Conservation (phyloP, 2,888 invertebrate species). For the Amphipoea oculea region DNA sequence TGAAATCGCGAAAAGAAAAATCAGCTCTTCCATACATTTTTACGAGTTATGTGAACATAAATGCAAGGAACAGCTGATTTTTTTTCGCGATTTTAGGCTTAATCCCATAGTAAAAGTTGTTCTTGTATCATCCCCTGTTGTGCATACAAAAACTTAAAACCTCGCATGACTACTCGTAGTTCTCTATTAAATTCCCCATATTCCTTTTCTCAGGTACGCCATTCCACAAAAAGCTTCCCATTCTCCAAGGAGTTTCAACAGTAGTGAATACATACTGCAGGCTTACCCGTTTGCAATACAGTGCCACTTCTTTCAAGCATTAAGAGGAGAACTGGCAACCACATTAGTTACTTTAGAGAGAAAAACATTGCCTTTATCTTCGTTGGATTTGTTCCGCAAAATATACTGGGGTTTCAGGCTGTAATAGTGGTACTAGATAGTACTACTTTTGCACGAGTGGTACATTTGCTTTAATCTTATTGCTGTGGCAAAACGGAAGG, state of each 20-base stretch:
- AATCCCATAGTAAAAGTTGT: too few species aligned
- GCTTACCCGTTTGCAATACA: neutral
- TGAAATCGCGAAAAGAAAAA: too few species aligned
- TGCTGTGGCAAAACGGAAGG: neutral
- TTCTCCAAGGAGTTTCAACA: conserved; percentile 26
- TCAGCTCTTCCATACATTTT: too few species aligned
- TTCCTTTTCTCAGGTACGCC: conserved; percentile 16
- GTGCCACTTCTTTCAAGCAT: conserved; percentile 22
- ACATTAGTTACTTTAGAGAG: conserved; percentile 28
- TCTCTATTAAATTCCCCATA: conserved; percentile 1
- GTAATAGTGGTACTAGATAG: conserved; percentile 19
- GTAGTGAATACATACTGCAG: conserved; percentile 13
- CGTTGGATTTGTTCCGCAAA: conserved; percentile 37
- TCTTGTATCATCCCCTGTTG: neutral
- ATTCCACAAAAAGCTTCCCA: conserved; percentile 26
- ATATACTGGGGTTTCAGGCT: conserved; percentile 22
- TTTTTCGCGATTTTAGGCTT: too few species aligned
- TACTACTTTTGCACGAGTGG: conserved; percentile 16
- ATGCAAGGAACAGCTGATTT: too few species aligned
- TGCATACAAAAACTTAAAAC: too few species aligned
- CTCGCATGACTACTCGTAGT: neutral
- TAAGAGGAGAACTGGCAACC: conserved; percentile 30
- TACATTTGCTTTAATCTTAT: conserved; percentile 31
- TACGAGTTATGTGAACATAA: too few species aligned
- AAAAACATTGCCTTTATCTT: conserved; percentile 41